phyloP scores from a whole-genome alignment of 2,888 invertebrate species.

The Tenthredo amoena region DNA sequence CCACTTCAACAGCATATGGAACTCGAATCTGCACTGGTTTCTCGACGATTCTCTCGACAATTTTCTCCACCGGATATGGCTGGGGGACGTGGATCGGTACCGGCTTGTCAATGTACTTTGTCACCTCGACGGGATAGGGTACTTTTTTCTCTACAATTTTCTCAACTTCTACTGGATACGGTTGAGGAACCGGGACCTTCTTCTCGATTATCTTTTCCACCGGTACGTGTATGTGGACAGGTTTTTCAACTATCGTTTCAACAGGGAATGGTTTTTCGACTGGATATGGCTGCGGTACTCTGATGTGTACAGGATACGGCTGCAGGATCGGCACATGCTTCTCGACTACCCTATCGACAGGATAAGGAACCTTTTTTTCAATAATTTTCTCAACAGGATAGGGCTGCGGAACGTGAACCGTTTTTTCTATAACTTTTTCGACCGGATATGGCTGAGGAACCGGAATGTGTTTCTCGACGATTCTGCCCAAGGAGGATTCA shows the following conservation, averaged over 20 bases:
- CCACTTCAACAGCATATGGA: constrained; percentile 70
- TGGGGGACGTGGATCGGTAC: constrained; percentile 79
- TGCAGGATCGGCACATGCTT: constrained; percentile 78
- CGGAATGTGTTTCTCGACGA: not conserved
- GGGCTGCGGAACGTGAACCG: constrained; percentile 62
- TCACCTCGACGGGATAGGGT: constrained; percentile 75
- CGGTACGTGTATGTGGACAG: constrained; percentile 77
- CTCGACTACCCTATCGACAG: constrained; percentile 75
- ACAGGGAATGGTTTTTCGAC: constrained; percentile 80
- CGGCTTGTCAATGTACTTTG: constrained; percentile 72
- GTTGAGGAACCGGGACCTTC: constrained; percentile 82
- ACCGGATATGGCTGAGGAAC: constrained; percentile 63
- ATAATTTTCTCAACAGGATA: constrained; percentile 67
- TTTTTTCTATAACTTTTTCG: constrained; percentile 80
- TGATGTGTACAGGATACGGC: constrained; percentile 74
- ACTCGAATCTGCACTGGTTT: constrained; percentile 64
- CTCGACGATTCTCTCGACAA: constrained; percentile 54
- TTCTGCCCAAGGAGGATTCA: not conserved
- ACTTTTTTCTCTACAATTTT: constrained; percentile 79
- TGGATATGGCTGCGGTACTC: constrained; percentile 79
- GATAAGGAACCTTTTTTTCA: constrained; percentile 57
- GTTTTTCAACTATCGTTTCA: constrained; percentile 75
- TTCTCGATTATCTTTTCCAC: constrained; percentile 82
- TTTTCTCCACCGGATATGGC: constrained; percentile 72
- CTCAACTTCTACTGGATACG: constrained; percentile 75